These are phyloP conservation scores for Eupelmus urozonus DNA, from an alignment of 2,888 invertebrate species.

Conservation along the genomic window DNA sequence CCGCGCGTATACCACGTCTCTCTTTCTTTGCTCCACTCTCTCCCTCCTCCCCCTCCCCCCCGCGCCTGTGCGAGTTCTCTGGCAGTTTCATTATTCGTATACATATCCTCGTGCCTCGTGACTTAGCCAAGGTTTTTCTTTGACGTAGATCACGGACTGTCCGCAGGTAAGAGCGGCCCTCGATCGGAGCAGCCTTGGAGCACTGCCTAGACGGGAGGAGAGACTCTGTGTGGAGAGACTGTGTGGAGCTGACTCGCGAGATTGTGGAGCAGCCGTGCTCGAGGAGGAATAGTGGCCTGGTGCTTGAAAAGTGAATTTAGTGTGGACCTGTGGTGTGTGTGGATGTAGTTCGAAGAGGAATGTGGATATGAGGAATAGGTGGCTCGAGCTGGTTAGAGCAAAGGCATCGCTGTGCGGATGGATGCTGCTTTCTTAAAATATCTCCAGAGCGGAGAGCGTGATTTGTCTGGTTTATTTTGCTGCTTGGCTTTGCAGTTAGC, in stretches of 20 bases:
- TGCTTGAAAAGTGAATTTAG: no score
- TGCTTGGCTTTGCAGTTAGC: background rate
- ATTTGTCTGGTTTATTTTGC: conserved; percentile 18
- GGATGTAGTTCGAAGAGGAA: background rate
- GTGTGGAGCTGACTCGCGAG: no score
- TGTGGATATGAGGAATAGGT: background rate
- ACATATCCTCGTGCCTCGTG: no score
- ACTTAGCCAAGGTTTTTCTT: background rate
- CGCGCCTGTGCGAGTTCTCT: conserved; percentile 28
- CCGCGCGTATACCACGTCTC: no score
- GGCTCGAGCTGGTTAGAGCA: conserved; percentile 1
- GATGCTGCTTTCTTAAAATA: conserved; percentile 35
- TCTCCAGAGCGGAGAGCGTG: conserved; percentile 3
- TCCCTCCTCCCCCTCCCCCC: conserved; percentile 20
- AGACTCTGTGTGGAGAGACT: no score
- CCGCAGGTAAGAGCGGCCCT: background rate
- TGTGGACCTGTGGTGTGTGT: background rate
- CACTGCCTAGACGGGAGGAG: no score
- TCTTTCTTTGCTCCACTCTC: conserved; percentile 21
- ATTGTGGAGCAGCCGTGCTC: no score
- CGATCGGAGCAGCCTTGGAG: background rate
- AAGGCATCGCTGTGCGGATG: conserved; percentile 14
- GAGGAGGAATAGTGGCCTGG: no score
- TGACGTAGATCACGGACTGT: background rate
- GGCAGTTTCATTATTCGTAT: no score